Percentiles rank a stretch among this genome's conserved stretches.
Evolutionary conservation across 2,113 vertebrate species (phyloP).

Genomic region (Ophiodon elongatus): DNA sequence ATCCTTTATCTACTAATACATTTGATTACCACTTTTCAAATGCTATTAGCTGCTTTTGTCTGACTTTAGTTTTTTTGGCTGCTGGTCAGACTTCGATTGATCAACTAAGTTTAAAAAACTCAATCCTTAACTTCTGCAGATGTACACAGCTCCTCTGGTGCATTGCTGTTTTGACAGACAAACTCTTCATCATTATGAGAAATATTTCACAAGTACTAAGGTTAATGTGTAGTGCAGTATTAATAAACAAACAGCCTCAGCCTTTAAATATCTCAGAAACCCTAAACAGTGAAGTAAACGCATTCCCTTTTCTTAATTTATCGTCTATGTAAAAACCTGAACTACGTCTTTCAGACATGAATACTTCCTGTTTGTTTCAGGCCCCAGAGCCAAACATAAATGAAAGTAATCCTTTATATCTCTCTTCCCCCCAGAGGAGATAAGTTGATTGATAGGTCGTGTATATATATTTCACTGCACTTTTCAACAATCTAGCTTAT

Average conservation of each 20-base stretch:
- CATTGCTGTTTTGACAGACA: neutral
- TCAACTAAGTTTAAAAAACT: neutral
- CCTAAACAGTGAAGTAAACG: neutral
- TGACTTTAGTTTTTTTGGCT: neutral
- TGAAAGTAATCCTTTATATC: constrained; percentile 25
- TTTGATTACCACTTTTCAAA: neutral
- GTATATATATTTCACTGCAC: constrained; percentile 12
- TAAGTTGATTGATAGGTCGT: constrained; percentile 13
- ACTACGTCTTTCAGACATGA: neutral
- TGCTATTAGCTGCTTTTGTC: neutral
- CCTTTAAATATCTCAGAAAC: constrained; percentile 5
- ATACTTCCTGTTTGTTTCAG: constrained; percentile 27
- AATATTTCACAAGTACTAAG: neutral
- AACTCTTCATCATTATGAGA: neutral
- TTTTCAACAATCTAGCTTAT: constrained; percentile 5
- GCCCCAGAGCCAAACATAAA: constrained; percentile 21
- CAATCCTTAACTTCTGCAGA: neutral
- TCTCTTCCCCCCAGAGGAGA: constrained; percentile 5
- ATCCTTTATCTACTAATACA: neutral
- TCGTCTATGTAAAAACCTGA: neutral
- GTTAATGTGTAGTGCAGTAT: neutral
- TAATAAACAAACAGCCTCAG: neutral
- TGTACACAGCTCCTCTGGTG: neutral
- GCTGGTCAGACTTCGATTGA: neutral
- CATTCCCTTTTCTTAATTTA: neutral